phyloP scores from a whole-genome alignment of 2,113 vertebrate species.

The Leiothrix lutea region DNA sequence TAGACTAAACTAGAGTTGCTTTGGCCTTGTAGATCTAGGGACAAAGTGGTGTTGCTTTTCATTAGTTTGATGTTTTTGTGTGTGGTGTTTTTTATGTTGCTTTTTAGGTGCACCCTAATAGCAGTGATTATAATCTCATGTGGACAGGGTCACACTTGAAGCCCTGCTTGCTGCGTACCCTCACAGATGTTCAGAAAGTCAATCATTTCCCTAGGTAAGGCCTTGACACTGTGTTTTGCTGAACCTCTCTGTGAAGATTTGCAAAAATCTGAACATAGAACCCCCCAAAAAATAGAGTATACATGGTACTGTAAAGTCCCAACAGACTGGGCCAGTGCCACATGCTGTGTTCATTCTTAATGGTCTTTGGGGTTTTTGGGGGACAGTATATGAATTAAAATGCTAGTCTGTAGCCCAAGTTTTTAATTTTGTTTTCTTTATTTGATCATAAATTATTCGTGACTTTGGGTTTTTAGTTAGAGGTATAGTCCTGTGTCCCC shows the following conservation, averaged over 20 bases:
- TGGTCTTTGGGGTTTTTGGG: not conserved
- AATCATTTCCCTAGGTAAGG: constrained; percentile 96
- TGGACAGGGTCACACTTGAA: constrained; percentile 97
- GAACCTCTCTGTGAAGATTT: not conserved
- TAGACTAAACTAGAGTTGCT: not conserved
- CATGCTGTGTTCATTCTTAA: not conserved
- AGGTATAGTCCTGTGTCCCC: not conserved
- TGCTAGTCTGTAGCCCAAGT: not conserved
- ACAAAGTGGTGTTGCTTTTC: not conserved
- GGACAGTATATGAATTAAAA: not conserved
- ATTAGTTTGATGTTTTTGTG: not conserved
- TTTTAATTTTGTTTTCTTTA: not conserved
- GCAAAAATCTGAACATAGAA: not conserved
- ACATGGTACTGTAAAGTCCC: not conserved
- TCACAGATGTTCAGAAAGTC: constrained; percentile 95
- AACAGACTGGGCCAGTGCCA: not conserved
- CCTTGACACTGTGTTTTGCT: not conserved
- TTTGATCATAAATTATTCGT: not conserved
- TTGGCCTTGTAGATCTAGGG: not conserved
- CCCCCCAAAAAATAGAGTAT: not conserved
- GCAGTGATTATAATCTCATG: constrained; percentile 96
- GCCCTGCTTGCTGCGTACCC: constrained; percentile 86
- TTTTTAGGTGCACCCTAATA: constrained; percentile 88
- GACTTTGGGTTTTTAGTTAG: not conserved
- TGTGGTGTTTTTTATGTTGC: not conserved